Evolutionary conservation across 2,113 vertebrate genomes (phyloP).

Genomic region (Phyllostomus discolor): DNA sequence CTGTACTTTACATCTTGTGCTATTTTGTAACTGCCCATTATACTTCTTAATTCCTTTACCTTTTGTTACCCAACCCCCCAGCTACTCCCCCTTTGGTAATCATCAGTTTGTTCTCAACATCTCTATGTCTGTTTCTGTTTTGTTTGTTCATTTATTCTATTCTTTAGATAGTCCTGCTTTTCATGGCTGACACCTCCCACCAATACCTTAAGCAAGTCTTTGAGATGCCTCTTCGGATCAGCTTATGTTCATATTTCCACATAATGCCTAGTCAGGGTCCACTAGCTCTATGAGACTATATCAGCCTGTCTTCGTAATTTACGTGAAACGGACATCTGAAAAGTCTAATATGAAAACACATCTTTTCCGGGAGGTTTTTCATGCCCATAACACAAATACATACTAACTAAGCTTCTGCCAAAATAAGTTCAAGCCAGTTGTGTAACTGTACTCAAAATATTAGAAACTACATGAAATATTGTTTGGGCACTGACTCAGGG

Average conservation of each 20-base stretch:
- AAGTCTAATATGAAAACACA: conserved; percentile 9
- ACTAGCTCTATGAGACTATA: background rate
- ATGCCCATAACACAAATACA: background rate
- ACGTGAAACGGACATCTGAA: background rate
- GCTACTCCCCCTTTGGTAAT: background rate
- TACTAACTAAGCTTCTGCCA: conserved; percentile 19
- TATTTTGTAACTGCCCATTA: background rate
- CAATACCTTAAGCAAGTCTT: background rate
- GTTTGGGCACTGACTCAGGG: background rate
- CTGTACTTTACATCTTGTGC: background rate
- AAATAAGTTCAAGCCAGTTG: conserved; percentile 14
- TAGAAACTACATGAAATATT: background rate
- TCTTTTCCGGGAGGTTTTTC: conserved; percentile 21
- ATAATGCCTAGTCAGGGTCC: background rate
- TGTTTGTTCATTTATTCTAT: background rate
- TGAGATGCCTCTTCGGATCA: background rate
- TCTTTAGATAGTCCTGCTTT: background rate
- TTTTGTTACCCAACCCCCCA: background rate
- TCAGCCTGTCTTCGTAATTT: background rate
- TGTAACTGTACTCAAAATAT: conserved; percentile 32
- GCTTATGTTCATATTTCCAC: background rate
- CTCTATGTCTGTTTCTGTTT: background rate
- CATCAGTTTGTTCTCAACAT: background rate
- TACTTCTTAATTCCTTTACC: background rate
- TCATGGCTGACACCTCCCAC: background rate